Evolutionary conservation across 1,140 invertebrate species (phyloP).

Genomic region (Rhagoletis zephyria): DNA sequence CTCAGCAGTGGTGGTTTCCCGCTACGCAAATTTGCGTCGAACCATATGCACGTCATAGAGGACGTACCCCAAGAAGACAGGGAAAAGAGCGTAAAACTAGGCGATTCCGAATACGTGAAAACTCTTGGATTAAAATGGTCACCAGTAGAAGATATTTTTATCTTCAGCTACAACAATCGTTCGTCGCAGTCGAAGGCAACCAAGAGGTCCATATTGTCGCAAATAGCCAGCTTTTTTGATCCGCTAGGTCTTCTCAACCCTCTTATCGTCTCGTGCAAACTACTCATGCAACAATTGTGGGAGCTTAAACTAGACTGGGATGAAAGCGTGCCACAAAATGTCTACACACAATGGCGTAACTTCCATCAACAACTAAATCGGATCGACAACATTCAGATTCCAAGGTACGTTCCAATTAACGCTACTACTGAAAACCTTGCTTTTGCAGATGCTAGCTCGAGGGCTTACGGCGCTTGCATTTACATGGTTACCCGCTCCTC

Average conservation of each 20-base stretch:
- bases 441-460: constrained; percentile 50
- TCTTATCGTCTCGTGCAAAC: no score
- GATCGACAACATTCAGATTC: background rate
- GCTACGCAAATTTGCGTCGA: no score
- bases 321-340: constrained; percentile 12
- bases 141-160: background rate
- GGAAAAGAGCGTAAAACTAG: background rate
- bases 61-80: background rate
- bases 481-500: background rate
- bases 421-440: constrained; percentile 4
- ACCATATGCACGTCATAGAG: background rate
- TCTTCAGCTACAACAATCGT: background rate
- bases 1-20: constrained; percentile 56
- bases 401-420: constrained; percentile 83
- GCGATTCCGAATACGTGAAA: constrained; percentile 11
- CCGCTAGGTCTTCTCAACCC: no score
- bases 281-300: background rate
- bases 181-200: background rate
- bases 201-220: constrained; percentile 31
- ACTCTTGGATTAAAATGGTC: constrained; percentile 43
- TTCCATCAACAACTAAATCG: background rate
- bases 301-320: constrained; percentile 37
- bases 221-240: constrained; percentile 41
- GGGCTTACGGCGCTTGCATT: constrained; percentile 32
- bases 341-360: background rate